Conservation (phyloP, 2,888 invertebrate species). For the Sepiola atlantica region DNA sequence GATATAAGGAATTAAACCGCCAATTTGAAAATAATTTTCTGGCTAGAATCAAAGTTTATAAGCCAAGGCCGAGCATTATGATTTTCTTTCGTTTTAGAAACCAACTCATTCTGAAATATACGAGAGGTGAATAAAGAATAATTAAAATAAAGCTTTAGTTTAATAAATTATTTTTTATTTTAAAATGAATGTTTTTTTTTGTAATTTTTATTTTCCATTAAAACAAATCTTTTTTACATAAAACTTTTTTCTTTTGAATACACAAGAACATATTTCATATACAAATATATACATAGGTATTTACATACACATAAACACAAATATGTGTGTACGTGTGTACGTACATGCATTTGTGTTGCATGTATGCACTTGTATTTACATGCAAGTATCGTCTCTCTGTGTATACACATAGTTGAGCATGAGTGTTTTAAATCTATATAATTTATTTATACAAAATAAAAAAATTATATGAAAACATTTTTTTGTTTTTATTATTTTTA, state of each 20-base stretch:
- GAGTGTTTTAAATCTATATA: neutral
- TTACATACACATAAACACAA: neutral
- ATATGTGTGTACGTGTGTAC: neutral
- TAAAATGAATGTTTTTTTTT: neutral
- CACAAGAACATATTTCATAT: constrained; percentile 32
- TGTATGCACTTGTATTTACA: neutral
- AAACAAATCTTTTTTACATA: constrained; percentile 32
- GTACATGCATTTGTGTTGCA: neutral
- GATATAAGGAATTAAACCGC: too few species aligned
- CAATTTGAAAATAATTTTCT: too few species aligned
- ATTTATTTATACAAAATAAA: constrained; percentile 5
- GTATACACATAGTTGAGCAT: neutral
- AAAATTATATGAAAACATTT: neutral
- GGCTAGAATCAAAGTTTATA: too few species aligned
- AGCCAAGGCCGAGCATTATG: too few species aligned
- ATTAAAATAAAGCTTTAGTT: neutral
- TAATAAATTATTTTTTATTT: constrained; percentile 32
- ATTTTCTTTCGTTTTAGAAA: too few species aligned
- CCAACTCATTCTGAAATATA: neutral
- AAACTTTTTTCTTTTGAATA: constrained; percentile 11
- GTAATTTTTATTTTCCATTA: neutral
- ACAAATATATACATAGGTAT: constrained; percentile 12
- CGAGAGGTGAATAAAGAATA: neutral
- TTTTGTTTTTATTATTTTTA: neutral
- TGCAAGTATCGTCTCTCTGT: neutral